Evolutionary conservation across 2,888 invertebrate species (phyloP).

Genomic region (Carpatolechia fugitivella): DNA sequence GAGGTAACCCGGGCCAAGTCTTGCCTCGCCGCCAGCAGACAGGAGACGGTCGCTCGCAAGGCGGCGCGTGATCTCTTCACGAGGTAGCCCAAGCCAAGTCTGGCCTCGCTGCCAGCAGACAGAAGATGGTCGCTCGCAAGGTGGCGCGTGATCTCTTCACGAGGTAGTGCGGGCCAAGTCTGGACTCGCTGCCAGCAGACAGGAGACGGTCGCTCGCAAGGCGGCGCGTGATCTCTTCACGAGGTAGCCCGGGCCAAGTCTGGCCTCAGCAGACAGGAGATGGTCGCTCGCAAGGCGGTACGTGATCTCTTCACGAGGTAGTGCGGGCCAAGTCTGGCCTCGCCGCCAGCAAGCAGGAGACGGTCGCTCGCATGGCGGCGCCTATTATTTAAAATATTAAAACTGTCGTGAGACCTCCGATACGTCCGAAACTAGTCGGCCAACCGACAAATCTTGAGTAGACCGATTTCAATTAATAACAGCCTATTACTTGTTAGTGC

Average conservation of each 20-base stretch:
- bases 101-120: slow-evolving; percentile 90
- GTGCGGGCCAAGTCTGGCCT: slow-evolving; percentile 83
- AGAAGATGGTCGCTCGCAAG: slow-evolving; percentile 92
- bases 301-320: slow-evolving; percentile 91
- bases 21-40: slow-evolving; percentile 90
- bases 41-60: slow-evolving; percentile 92
- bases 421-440: too few species aligned
- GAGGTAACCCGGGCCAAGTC: slow-evolving; percentile 83
- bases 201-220: slow-evolving; percentile 92
- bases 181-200: slow-evolving; percentile 90
- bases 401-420: too few species aligned
- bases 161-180: slow-evolving; percentile 82
- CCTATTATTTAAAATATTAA: too few species aligned
- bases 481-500: too few species aligned
- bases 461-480: too few species aligned
- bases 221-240: slow-evolving; percentile 93
- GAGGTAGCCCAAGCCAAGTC: slow-evolving; percentile 82
- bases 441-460: too few species aligned
- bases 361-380: slow-evolving; percentile 92
- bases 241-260: slow-evolving; percentile 82
- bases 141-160: slow-evolving; percentile 93
- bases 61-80: slow-evolving; percentile 93
- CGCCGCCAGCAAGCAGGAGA: slow-evolving; percentile 91
- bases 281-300: slow-evolving; percentile 92
- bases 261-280: slow-evolving; percentile 92